Base-by-base conservation (phyloP, 2,113 vertebrate species). In the Oryzias melastigma region DNA sequence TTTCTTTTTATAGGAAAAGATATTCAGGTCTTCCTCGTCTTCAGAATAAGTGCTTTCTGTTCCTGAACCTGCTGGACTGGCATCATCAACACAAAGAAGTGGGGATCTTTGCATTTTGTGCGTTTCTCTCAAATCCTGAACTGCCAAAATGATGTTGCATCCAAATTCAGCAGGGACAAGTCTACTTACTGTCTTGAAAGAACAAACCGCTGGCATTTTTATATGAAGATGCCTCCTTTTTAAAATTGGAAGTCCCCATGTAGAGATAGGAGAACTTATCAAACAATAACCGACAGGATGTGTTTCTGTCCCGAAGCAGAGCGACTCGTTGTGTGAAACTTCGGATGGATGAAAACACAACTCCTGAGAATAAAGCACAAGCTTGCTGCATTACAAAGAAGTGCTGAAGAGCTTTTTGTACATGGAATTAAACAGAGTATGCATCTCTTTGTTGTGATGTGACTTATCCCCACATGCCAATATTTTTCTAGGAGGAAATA, bases 61-160 rank as follows among this genome's bases (percentile, higher is more conserved):
- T 96, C 93, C 92, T 93, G 92, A 95, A 93, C 93, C 92, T 94
- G 94, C 95, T 95, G 94, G 94, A 95, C 93, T 92, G 93, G 93
- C 94, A 91, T 93, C 91, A 92, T 92, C 87, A 90, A 92, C 91
- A 94, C 94, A 75, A 43, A 47, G 71, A 82, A 75, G 78, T 78
- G 82, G 76, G 68, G 78, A 73, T 83, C 80, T 85, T 86, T 85
- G 88, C 83, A 82, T 89, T 65, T 56, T 85, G 75, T 79, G 82
- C 75, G 72, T 91, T 85, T 88, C 52, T 85, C 85, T 87, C 80
- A 62, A 88, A 85, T 80, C 85, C 85, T 82, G 81, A 92, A 92
- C 91, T 92, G 91, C 92, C 92, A 93, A 93, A 91, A 89, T 64
- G 71, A 78, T 86, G 69, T 75, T 89, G 67, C 84, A 77, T 77